phyloP scores from a whole-genome alignment of 2,113 vertebrate species.

The Ariopsis seemanni region DNA sequence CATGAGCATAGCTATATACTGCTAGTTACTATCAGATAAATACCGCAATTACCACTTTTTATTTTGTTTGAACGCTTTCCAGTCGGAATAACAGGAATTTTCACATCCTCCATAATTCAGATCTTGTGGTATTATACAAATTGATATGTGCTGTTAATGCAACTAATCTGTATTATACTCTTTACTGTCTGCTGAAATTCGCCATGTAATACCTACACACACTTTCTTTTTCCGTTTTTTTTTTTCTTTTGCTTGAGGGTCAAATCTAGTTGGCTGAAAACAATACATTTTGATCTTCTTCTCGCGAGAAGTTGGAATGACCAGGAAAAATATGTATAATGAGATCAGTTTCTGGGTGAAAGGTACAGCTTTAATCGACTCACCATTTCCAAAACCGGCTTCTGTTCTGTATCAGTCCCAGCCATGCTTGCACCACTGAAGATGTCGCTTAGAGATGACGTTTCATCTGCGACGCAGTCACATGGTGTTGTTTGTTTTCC shows the following conservation, averaged over 20 bases:
- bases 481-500: slow-evolving; percentile 17
- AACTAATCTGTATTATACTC: background rate
- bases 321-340: background rate
- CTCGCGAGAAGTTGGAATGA: background rate
- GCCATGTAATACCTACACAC: background rate
- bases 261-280: no score
- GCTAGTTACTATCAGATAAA: no score
- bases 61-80: background rate
- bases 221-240: no score
- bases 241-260: no score
- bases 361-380: slow-evolving; percentile 12
- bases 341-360: background rate
- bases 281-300: background rate
- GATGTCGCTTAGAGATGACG: slow-evolving; percentile 9
- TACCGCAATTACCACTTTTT: background rate
- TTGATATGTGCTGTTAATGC: background rate
- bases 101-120: background rate
- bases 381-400: slow-evolving; percentile 76
- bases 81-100: background rate
- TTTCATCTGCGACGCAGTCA: background rate
- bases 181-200: background rate
- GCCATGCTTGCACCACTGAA: slow-evolving; percentile 68
- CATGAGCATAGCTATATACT: no score
- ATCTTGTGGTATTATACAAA: background rate
- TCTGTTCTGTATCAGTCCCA: slow-evolving; percentile 63